Base-by-base conservation (phyloP, 2,113 vertebrate species). In the Cromileptes altivelis region DNA sequence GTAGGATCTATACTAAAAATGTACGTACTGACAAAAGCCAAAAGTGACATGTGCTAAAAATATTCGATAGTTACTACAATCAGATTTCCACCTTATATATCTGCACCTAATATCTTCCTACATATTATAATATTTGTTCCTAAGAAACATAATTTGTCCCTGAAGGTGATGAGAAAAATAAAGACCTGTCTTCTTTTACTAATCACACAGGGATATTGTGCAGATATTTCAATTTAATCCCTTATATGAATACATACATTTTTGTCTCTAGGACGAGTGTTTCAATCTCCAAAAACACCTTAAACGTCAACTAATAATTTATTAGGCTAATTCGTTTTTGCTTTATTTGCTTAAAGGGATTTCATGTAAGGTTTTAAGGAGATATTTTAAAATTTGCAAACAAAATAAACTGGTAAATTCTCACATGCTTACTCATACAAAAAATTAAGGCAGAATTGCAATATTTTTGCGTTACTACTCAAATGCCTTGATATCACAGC, bases 401-500 rank as follows among this genome's bases (percentile, higher is more conserved):
- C 76, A 1, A 74, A 83, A 65, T 73, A 25, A 70, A 80, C 47
- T 15, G 1, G 4, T 72, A 18, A 55, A 61, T 40, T 53, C 5
- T 33, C 17, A 77, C 9, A 80, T 7, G 10, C 4, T 9, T 61
- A 69, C 75, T 62, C 8, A 30, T 62, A 45, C 84, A 14, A 40
- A 21, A 53, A 47, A 71, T 62, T 6, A 67, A 61, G 42, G 13
- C 10, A 85, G 45, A 81, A 68, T n/a, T 73, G 68, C 40, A 67
- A 15, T 65, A 23, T 55, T 82, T 81, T 70, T 69, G 57, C 47
- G 30, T 18, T 40, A 56, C 27, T 78, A 19, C 58, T 70, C 18
- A 0, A 49, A 21, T 60, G 50, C 15, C 50, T 30, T 55, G 52
- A 79, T 68, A 71, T 78, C 70, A 71, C 68, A 85, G 72, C 58